A percentile compares a stretch with the other conserved stretches of the same genome.
Conservation (phyloP, 2,888 invertebrate genomes). For the Mimas tiliae region DNA sequence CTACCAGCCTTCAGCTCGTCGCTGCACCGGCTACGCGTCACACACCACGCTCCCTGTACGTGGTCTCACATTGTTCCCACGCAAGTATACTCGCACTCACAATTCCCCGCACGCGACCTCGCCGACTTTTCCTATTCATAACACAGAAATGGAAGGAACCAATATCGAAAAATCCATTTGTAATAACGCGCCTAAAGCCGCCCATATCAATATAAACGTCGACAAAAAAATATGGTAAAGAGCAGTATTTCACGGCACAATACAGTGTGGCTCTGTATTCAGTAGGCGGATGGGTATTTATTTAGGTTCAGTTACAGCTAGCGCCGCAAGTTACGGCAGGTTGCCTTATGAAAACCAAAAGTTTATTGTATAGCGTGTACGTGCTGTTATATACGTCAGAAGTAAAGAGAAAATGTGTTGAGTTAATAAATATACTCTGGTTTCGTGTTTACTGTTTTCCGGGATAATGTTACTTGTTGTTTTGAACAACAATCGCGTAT, state of each 20-base stretch:
- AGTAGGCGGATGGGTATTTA: conserved; percentile 57
- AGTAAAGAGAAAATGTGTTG: not conserved
- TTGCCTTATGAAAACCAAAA: conserved; percentile 22
- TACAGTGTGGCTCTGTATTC: conserved; percentile 50
- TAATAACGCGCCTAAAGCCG: conserved; percentile 34
- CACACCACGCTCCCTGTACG: conserved; percentile 4
- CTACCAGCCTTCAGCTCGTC: conserved; percentile 5
- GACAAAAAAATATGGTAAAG: conserved; percentile 35
- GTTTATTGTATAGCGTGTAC: conserved; percentile 8
- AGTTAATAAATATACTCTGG: conserved; percentile 11
- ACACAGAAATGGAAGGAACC: conserved; percentile 26
- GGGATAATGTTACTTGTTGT: not conserved
- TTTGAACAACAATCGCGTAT: not conserved
- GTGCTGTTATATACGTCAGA: conserved; percentile 7
- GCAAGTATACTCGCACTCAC: not conserved
- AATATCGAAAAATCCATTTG: conserved; percentile 36
- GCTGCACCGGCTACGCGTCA: conserved; percentile 12
- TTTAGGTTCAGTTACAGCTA: conserved; percentile 57
- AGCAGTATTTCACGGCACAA: conserved; percentile 33
- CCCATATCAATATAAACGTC: conserved; percentile 37
- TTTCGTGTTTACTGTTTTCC: not conserved
- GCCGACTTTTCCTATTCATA: conserved; percentile 27
- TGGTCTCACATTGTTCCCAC: not conserved
- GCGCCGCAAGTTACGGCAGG: conserved; percentile 42
- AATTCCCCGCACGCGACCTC: conserved; percentile 16